Evolutionary conservation across 2,113 vertebrate species (phyloP).

Genomic region (Reinhardtius hippoglossoides): DNA sequence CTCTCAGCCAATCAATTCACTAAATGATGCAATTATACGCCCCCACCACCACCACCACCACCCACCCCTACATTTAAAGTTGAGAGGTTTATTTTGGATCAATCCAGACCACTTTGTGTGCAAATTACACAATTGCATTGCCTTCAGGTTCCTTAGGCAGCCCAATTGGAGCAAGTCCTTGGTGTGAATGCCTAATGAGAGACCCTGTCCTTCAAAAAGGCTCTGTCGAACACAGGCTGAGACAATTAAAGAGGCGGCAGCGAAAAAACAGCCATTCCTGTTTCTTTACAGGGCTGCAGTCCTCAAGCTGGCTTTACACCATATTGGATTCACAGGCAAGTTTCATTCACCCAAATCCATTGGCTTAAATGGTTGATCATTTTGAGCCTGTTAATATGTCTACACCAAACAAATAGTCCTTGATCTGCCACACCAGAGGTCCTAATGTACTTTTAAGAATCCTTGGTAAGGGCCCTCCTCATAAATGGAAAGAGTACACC

Average conservation of each 20-base stretch:
- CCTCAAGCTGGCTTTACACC: conserved; percentile 9
- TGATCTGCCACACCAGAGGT: not conserved
- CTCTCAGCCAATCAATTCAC: conserved; percentile 90
- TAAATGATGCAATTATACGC: conserved; percentile 93
- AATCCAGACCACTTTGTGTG: conserved; percentile 90
- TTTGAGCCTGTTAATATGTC: conserved; percentile 12
- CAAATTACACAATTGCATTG: conserved; percentile 88
- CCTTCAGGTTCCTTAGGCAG: conserved; percentile 89
- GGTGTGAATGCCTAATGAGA: conserved; percentile 85
- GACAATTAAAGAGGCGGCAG: conserved; percentile 67
- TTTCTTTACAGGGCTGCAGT: conserved; percentile 28
- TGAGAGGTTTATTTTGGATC: conserved; percentile 92
- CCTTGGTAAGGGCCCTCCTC: not conserved
- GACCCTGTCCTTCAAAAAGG: conserved; percentile 79
- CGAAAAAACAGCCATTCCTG: conserved; percentile 10
- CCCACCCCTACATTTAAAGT: conserved; percentile 85
- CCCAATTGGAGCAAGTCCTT: conserved; percentile 84
- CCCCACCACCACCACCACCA: conserved; percentile 50
- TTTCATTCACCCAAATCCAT: conserved; percentile 19
- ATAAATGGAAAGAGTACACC: not conserved
- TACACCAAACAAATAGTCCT: not conserved
- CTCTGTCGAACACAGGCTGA: conserved; percentile 68
- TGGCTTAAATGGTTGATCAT: conserved; percentile 29
- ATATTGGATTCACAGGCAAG: conserved; percentile 32
- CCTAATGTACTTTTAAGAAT: not conserved